These are phyloP conservation scores for Coluber constrictor DNA, from an alignment of 2,797 vertebrate species.

Conservation along the genomic window DNA sequence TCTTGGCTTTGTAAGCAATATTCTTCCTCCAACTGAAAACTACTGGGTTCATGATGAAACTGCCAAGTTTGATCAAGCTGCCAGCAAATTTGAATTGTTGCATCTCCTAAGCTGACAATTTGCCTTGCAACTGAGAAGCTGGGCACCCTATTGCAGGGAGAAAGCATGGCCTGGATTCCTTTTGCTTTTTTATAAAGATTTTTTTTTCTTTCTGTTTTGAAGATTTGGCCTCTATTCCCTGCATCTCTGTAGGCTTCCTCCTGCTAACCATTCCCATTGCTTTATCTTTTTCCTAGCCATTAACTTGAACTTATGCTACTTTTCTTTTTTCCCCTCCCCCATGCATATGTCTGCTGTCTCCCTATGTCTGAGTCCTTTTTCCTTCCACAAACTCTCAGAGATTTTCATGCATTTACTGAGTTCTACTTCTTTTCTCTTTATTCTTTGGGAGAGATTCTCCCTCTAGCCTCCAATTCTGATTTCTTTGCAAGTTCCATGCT, in stretches of 20 bases:
- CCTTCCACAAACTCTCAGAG: background rate
- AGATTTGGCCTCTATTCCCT: background rate
- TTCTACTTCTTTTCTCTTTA: background rate
- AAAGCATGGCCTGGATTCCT: background rate
- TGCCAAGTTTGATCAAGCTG: background rate
- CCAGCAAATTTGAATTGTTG: background rate
- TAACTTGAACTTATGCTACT: background rate
- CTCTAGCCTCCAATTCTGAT: no score
- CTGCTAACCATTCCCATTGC: background rate
- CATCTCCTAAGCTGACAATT: background rate
- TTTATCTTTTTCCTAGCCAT: background rate
- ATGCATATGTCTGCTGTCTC: background rate
- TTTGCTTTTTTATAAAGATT: background rate
- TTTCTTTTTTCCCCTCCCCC: background rate
- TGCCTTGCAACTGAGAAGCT: background rate
- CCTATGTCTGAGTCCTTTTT: background rate
- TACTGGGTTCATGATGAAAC: background rate
- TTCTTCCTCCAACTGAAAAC: background rate
- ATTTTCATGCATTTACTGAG: background rate
- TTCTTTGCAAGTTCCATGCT: background rate
- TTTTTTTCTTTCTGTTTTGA: background rate
- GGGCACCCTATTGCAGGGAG: background rate
- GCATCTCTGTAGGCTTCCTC: background rate
- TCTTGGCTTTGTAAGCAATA: background rate
- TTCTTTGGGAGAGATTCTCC: background rate